phyloP scores from a whole-genome alignment of 1,140 invertebrate species.

The Formica exsecta region DNA sequence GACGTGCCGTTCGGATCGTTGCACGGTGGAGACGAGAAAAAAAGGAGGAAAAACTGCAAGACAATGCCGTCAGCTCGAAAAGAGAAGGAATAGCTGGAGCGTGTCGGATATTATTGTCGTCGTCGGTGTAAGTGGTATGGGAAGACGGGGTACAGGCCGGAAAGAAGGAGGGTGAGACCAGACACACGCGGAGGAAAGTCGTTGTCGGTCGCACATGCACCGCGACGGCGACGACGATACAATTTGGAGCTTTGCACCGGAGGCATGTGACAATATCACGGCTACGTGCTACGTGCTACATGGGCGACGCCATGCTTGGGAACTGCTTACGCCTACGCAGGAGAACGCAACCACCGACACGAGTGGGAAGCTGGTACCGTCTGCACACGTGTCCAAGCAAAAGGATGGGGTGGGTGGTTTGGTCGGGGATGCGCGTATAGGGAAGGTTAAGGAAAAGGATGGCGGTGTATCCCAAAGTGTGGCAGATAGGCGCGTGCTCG shows the following conservation, averaged over 20 bases:
- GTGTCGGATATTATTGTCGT: constrained; percentile 76
- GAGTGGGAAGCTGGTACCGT: constrained; percentile 12
- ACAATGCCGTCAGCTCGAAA: constrained; percentile 65
- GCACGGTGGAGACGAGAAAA: neutral
- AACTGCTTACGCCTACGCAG: constrained; percentile 54
- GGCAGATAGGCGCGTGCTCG: constrained; percentile 57
- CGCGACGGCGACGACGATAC: constrained; percentile 77
- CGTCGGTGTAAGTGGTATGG: constrained; percentile 50
- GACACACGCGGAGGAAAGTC: constrained; percentile 34
- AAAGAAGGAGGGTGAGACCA: neutral
- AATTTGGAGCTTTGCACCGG: constrained; percentile 82
- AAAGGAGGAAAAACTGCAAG: constrained; percentile 33
- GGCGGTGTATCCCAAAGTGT: constrained; percentile 39
- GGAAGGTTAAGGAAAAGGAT: constrained; percentile 30
- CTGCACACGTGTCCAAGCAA: constrained; percentile 39
- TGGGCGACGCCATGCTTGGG: constrained; percentile 29
- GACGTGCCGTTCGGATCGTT: constrained; percentile 57
- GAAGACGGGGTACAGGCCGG: neutral
- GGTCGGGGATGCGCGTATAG: neutral
- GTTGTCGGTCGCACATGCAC: constrained; percentile 68
- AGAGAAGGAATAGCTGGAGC: constrained; percentile 71
- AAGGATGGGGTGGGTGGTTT: constrained; percentile 4
- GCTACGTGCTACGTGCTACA: constrained; percentile 80
- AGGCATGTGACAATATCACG: constrained; percentile 83
- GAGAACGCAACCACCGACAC: constrained; percentile 47